phyloP scores from a whole-genome alignment of 2,113 vertebrate species.

The Gopherus flavomarginatus region DNA sequence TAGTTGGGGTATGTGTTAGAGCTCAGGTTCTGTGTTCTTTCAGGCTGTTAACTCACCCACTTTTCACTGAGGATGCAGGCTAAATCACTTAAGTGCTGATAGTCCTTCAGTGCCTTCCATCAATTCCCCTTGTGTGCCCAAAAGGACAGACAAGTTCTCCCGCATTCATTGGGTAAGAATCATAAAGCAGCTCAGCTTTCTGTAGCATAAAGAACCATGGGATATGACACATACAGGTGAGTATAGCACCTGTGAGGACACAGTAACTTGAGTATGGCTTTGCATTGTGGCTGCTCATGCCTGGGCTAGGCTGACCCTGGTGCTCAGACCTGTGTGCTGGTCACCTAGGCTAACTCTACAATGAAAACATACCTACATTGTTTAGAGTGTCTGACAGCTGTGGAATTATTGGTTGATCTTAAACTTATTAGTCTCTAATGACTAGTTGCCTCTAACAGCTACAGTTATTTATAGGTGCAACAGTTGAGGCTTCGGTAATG shows the following conservation, averaged over 20 bases:
- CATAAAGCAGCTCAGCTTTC: neutral
- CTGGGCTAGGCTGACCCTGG: neutral
- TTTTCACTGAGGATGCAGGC: neutral
- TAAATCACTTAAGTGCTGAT: neutral
- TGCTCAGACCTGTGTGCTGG: neutral
- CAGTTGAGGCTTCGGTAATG: neutral
- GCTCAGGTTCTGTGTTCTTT: neutral
- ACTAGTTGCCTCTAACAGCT: neutral
- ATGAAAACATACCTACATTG: fast-evolving
- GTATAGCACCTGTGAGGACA: neutral
- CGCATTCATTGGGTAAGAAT: neutral
- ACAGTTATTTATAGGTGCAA: neutral
- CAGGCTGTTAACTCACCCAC: neutral
- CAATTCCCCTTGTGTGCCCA: neutral
- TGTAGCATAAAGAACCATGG: neutral
- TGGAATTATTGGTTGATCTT: neutral
- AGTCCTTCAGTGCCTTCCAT: neutral
- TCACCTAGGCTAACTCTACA: neutral
- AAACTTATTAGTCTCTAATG: neutral
- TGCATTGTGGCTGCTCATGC: neutral
- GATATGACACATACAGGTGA: neutral
- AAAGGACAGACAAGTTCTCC: neutral
- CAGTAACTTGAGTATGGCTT: neutral
- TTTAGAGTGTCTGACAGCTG: neutral
- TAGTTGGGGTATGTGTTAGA: neutral